Evolutionary conservation across 2,113 vertebrate species (phyloP).

Genomic region (Todiramphus saurophagus): DNA sequence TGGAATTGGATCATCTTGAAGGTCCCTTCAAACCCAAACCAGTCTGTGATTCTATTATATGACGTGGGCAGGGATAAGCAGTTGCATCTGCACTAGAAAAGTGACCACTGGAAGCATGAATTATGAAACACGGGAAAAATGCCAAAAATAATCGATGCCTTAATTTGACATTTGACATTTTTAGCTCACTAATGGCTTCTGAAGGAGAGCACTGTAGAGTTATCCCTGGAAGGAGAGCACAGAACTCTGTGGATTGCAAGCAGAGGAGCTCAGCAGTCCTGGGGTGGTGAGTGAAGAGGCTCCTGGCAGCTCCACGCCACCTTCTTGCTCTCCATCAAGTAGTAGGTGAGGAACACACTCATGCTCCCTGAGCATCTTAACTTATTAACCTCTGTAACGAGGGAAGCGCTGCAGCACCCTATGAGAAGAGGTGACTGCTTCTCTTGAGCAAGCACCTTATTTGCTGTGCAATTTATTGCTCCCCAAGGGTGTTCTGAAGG

Average conservation of each 20-base stretch:
- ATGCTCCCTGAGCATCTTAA: neutral
- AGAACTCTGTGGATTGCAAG: too few species aligned
- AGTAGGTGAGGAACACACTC: neutral
- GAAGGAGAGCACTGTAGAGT: neutral
- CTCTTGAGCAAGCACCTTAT: neutral
- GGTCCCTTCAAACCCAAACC: too few species aligned
- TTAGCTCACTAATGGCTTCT: neutral
- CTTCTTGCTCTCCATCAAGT: fast-evolving
- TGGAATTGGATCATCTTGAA: too few species aligned
- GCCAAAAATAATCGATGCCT: neutral
- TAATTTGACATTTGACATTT: neutral
- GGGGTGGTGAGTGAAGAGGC: neutral
- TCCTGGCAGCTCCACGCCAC: neutral
- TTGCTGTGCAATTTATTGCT: neutral
- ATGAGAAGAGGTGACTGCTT: neutral
- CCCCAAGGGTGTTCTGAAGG: neutral
- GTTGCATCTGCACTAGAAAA: neutral
- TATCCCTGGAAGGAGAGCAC: too few species aligned
- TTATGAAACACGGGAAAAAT: neutral
- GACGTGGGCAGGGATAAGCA: neutral
- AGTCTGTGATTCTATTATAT: too few species aligned
- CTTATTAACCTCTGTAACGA: fast-evolving
- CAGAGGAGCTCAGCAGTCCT: neutral
- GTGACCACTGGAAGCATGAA: neutral
- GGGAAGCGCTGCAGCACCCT: neutral